phyloP scores from a whole-genome alignment of 2,888 invertebrate genomes.

The Gisinianus flammeolus region DNA sequence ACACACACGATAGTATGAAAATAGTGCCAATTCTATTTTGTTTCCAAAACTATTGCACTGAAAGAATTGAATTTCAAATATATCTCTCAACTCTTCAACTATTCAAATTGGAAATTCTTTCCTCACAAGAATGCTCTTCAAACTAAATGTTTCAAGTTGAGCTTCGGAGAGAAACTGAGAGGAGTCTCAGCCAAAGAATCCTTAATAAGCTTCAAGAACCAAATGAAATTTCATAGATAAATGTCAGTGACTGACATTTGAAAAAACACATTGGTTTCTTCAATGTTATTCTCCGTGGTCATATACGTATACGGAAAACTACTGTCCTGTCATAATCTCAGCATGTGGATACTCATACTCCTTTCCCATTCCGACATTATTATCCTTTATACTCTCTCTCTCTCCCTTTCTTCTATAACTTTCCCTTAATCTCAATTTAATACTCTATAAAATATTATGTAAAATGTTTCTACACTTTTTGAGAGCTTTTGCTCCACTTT shows the following conservation, averaged over 20 bases:
- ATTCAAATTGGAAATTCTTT: too few species aligned
- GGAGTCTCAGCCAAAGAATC: conserved; percentile 15
- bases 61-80: too few species aligned
- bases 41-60: too few species aligned
- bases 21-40: neutral
- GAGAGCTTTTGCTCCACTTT: too few species aligned
- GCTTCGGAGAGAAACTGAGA: conserved; percentile 28
- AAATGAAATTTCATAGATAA: conserved; percentile 45
- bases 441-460: too few species aligned
- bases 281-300: neutral
- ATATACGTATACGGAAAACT: neutral
- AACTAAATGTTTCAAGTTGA: neutral
- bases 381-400: neutral
- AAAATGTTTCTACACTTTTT: too few species aligned
- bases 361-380: neutral
- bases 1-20: neutral
- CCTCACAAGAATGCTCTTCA: too few species aligned
- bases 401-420: neutral
- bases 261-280: conserved; percentile 38
- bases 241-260: conserved; percentile 58
- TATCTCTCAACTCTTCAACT: too few species aligned
- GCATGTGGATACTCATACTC: neutral
- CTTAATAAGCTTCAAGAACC: conserved; percentile 26
- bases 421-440: neutral
- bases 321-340: too few species aligned